Percentiles rank a stretch among this genome's conserved stretches.
phyloP scores from a whole-genome alignment of 2,888 invertebrate genomes.

The Eilema griseolum region DNA sequence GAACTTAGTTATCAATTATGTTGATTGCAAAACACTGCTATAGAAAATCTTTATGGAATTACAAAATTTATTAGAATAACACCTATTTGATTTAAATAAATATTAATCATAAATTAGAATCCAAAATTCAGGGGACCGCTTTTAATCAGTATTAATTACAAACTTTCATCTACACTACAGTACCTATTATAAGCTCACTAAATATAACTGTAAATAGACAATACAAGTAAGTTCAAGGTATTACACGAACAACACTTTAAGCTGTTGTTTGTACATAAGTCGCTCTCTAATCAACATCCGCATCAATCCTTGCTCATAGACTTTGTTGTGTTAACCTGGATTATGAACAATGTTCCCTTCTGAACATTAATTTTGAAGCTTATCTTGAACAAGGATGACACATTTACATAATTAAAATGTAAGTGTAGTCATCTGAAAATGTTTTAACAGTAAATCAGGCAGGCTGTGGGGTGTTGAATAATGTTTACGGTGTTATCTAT shows the following conservation, averaged over 20 bases:
- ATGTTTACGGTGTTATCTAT: not conserved
- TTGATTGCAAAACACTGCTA: too few species aligned
- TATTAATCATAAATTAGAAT: too few species aligned
- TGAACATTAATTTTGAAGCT: conserved; percentile 9
- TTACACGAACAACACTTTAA: not conserved
- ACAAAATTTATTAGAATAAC: too few species aligned
- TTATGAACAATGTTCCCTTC: conserved; percentile 12
- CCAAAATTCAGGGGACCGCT: too few species aligned
- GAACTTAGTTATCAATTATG: too few species aligned
- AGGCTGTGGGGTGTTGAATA: not conserved
- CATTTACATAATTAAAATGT: conserved; percentile 1
- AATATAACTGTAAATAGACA: not conserved
- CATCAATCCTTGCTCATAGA: conserved; percentile 3
- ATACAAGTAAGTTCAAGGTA: not conserved
- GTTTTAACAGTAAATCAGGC: too few species aligned
- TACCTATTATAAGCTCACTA: too few species aligned
- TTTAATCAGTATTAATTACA: too few species aligned
- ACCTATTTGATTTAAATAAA: too few species aligned
- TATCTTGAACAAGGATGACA: not conserved
- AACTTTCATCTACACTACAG: too few species aligned
- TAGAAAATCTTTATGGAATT: too few species aligned
- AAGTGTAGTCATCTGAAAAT: not conserved
- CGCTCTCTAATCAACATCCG: conserved; percentile 6
- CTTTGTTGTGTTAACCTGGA: conserved; percentile 15
- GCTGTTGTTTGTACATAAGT: conserved; percentile 1